Percentiles rank a stretch among this genome's conserved stretches.
Evolutionary conservation across 2,888 invertebrate genomes (phyloP).

Genomic region (Amphipyra berbera): DNA sequence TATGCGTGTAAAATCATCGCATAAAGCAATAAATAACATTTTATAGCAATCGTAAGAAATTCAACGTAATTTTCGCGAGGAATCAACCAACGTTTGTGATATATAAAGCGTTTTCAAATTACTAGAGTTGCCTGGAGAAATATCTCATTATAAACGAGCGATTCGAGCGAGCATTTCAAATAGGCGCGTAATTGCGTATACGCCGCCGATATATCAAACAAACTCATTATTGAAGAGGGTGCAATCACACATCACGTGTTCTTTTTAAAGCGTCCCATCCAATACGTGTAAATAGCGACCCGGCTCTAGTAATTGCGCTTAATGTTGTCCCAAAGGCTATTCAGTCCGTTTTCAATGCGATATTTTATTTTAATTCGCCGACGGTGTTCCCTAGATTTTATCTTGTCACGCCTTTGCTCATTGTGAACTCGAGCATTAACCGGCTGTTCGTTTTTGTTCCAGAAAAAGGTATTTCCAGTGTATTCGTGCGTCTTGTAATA

Average conservation of each 20-base stretch:
- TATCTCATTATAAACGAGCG: constrained; percentile 74
- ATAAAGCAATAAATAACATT: constrained; percentile 68
- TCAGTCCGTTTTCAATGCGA: constrained; percentile 83
- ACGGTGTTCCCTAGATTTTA: constrained; percentile 82
- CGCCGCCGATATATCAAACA: constrained; percentile 76
- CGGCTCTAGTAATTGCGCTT: constrained; percentile 82
- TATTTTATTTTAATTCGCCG: constrained; percentile 84
- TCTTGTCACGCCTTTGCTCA: constrained; percentile 86
- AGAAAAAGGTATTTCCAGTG: constrained; percentile 73
- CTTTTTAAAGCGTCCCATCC: constrained; percentile 69
- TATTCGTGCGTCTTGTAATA: constrained; percentile 76
- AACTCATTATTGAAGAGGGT: constrained; percentile 71
- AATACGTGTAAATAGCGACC: constrained; percentile 75
- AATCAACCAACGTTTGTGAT: constrained; percentile 59
- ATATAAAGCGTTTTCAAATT: constrained; percentile 75
- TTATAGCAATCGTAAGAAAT: constrained; percentile 68
- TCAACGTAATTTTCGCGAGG: constrained; percentile 72
- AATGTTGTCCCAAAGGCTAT: constrained; percentile 85
- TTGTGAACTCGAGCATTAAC: constrained; percentile 78
- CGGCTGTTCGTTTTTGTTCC: constrained; percentile 73
- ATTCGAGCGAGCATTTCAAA: constrained; percentile 72
- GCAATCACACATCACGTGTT: constrained; percentile 66
- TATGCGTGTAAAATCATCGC: constrained; percentile 68
- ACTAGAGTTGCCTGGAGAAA: constrained; percentile 73
- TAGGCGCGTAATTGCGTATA: constrained; percentile 78